Evolutionary conservation across 2,797 vertebrate species (phyloP).

Genomic region (Threskiornis aethiopicus): DNA sequence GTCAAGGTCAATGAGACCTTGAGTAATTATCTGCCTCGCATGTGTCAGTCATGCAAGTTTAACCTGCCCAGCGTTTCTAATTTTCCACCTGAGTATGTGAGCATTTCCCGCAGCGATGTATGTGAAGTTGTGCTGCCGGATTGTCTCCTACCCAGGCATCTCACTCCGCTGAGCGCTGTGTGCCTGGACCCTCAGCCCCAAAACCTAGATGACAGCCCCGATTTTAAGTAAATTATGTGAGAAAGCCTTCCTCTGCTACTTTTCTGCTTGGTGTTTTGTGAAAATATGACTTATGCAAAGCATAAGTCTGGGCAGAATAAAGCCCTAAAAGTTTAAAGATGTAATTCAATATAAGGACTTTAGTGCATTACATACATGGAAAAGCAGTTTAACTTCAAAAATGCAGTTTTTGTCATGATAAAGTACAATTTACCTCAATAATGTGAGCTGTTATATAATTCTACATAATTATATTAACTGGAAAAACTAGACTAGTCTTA

Average conservation of each 20-base stretch:
- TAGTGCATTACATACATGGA: conserved; percentile 45
- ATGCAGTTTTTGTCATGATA: conserved; percentile 72
- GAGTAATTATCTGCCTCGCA: conserved; percentile 39
- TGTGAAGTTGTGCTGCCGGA: not conserved
- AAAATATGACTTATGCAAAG: conserved; percentile 16
- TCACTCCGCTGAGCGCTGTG: accelerated
- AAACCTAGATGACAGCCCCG: not conserved
- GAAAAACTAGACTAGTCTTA: conserved; percentile 77
- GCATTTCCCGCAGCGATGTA: not conserved
- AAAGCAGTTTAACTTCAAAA: conserved; percentile 72
- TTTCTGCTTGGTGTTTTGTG: not conserved
- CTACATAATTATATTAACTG: conserved; percentile 81
- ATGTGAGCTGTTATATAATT: conserved; percentile 78
- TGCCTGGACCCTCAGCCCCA: not conserved
- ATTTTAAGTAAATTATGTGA: conserved; percentile 46
- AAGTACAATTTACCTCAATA: conserved; percentile 79
- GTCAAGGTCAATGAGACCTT: conserved; percentile 62
- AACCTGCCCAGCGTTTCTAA: conserved; percentile 13
- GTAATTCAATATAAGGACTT: conserved; percentile 53
- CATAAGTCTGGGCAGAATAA: conserved; percentile 23
- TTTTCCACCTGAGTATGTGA: conserved; percentile 31
- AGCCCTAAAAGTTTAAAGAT: conserved; percentile 46
- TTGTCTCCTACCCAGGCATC: not conserved
- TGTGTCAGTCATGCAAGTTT: conserved; percentile 52
- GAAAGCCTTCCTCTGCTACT: not conserved